Base-by-base conservation (phyloP, 2,797 vertebrate genomes). In the Peromyscus melanophrys region DNA sequence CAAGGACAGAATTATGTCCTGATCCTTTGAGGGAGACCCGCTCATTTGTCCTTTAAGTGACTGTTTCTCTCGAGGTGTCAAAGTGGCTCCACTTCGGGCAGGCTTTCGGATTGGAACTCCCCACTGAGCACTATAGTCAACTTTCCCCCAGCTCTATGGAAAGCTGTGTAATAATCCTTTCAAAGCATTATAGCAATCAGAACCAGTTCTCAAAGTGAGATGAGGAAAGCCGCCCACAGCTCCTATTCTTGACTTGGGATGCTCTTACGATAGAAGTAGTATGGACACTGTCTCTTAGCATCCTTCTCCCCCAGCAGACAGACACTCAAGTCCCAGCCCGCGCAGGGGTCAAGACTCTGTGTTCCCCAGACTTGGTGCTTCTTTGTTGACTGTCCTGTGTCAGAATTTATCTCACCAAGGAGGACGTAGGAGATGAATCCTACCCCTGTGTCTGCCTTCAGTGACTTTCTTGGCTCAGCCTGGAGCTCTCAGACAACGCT, bases 161-260 rank as follows among this genome's bases (percentile, higher is more conserved):
- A 91, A 67, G 89, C 83, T 67, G 83, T 37, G 23, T 40, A 85
- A 84, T 92, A 96, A 96, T 92, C 92, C 83, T 31, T 94, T 96
- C 75, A 97, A 96, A 95, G 76, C 94, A 83, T 96, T 84, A 77
- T 14, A 73, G 55, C 81, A 75, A 95, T 94, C 63, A 96, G 89
- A 96, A 86, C 49, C 25, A 63, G 40, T 88, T 93, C 76, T 94
- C 73, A 43, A 91, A 71, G 67, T 81, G 90, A 95, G 80, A 69
- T 49, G 8, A 25, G 82, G n/a, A 55, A 88, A 67, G 25, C 11
- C 81, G 9, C 78, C 31, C 75, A 91, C 69, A 21, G 69, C 61
- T 81, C n/a, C 29, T 6, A 37, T 52, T 76, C 46, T 46, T 95
- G 37, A 34, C 69, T 80, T 78, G 27, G 34, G 27, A 37, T 92